These are phyloP conservation scores for Nixonia krombeini DNA, from an alignment of 1,140 invertebrate genomes.

Conservation along the genomic window DNA sequence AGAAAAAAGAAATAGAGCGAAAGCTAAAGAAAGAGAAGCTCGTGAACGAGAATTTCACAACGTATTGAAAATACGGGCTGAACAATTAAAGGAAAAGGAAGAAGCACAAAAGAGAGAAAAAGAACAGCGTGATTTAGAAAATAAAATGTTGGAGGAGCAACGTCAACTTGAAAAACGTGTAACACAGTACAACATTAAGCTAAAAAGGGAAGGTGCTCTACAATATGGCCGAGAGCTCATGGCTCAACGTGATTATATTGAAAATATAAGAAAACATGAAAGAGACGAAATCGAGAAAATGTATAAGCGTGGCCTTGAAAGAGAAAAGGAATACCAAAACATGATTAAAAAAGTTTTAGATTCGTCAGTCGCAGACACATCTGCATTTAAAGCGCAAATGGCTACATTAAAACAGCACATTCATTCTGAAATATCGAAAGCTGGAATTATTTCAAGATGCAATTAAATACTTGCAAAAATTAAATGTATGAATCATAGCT, in stretches of 20 bases:
- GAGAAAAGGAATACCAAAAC: constrained; percentile 39
- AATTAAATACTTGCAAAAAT: too few relatives aligned
- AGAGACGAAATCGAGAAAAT: constrained; percentile 38
- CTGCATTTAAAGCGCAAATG: constrained; percentile 19
- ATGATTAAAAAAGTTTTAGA: constrained; percentile 27
- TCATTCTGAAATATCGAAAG: constrained; percentile 6
- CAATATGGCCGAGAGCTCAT: constrained; percentile 42
- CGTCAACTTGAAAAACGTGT: constrained; percentile 29
- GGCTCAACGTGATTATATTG: constrained; percentile 27
- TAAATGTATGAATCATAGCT: too few relatives aligned
- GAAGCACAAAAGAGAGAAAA: constrained; percentile 29
- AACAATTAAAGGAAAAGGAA: constrained; percentile 40
- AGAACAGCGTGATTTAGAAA: constrained; percentile 20
- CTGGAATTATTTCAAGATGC: constrained; percentile 6
- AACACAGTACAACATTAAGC: constrained; percentile 20
- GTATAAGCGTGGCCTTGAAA: constrained; percentile 32
- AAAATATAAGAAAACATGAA: constrained; percentile 24
- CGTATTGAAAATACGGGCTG: constrained; percentile 36
- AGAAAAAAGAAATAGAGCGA: constrained; percentile 22
- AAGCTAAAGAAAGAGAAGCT: constrained; percentile 35
- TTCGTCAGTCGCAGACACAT: constrained; percentile 15
- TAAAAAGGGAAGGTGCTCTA: constrained; percentile 29
- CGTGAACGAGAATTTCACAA: constrained; percentile 32
- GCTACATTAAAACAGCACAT: constrained; percentile 13
- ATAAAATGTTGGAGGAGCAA: constrained; percentile 32